Base-by-base conservation (phyloP, 2,113 vertebrate genomes). In the Otus sunia region DNA sequence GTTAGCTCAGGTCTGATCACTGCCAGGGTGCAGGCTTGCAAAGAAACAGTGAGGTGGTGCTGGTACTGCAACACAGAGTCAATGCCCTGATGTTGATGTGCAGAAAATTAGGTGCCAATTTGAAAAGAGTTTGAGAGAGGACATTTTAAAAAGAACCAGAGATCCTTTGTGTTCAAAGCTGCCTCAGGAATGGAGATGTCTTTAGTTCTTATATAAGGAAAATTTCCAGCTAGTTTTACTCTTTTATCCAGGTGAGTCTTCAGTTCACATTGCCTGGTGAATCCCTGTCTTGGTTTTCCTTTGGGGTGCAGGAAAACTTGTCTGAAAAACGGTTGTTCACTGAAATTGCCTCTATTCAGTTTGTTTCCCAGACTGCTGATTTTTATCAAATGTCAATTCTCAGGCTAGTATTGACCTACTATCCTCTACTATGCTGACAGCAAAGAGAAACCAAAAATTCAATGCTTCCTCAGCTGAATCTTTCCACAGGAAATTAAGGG, bases 401-500 rank as follows among this genome's bases (percentile, higher is more conserved):
- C 64, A 37, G 79, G 43, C 52, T 64, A 41, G 15, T 43, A 49
- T 1, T 89, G 50, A 67, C 47, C 52, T 19, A 6, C 62, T 53
- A 36, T 82, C 64, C 47, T 47, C 21, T 75, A n/a, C 85, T 76
- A 87, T 5, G 67, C 43, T 79, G 11, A 78, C 80, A 93, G 55
- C 63, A 93, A 62, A 82, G 55, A 90, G 86, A 95, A 78, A 32
- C 36, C 79, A 91, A 87, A 78, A 87, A 89, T 75, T 77, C 86
- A 60, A 13, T 50, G 76, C 36, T 64, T 88, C 78, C 74, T 76
- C 36, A 81, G 86, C 56, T 78, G 86, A 66, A 55, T 78, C 6
- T 78, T 95, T 92, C 87, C 84, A 96, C 53, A 67, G 95, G 95
- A 96, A 95, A 95, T 88, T 13, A 84, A 96, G 89, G 92, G 47